Conservation (phyloP, 1,140 invertebrate species). For the Steinernema feltiae region DNA sequence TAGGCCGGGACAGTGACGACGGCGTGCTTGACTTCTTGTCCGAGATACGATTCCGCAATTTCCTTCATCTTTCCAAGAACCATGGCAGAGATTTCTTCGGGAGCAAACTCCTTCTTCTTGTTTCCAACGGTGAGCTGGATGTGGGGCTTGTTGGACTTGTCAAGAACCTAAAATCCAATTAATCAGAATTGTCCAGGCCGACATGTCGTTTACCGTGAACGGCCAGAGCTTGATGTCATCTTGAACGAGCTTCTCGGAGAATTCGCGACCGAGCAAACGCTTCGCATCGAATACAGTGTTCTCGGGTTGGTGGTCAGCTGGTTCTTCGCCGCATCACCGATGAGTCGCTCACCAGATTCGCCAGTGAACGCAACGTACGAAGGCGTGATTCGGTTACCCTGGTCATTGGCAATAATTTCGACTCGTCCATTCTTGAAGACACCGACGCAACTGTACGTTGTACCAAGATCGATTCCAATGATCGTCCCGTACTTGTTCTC, state of each 20-base stretch:
- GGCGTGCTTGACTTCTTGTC: constrained; percentile 56
- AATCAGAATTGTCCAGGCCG: neutral
- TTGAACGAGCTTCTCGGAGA: constrained; percentile 69
- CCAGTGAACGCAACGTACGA: constrained; percentile 80
- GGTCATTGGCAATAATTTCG: constrained; percentile 84
- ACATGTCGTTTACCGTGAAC: constrained; percentile 60
- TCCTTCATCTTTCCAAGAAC: constrained; percentile 59
- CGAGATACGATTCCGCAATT: constrained; percentile 57
- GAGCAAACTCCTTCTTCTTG: constrained; percentile 54
- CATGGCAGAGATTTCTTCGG: constrained; percentile 59
- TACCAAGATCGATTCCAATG: constrained; percentile 90
- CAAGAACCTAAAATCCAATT: constrained; percentile 42
- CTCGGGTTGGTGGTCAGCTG: constrained; percentile 75
- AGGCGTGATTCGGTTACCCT: constrained; percentile 81
- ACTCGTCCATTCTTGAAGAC: constrained; percentile 71
- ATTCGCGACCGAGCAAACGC: constrained; percentile 66
- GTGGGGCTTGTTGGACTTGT: constrained; percentile 57
- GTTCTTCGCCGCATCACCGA: constrained; percentile 73
- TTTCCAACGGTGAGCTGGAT: constrained; percentile 46
- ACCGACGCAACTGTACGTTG: constrained; percentile 81
- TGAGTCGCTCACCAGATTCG: constrained; percentile 72
- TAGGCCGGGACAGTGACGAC: constrained; percentile 62
- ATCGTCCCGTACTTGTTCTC: constrained; percentile 58
- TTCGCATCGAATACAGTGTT: constrained; percentile 82
- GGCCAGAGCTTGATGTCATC: constrained; percentile 76